phyloP scores from a whole-genome alignment of 2,888 invertebrate genomes.

The Lomographa bimaculata region DNA sequence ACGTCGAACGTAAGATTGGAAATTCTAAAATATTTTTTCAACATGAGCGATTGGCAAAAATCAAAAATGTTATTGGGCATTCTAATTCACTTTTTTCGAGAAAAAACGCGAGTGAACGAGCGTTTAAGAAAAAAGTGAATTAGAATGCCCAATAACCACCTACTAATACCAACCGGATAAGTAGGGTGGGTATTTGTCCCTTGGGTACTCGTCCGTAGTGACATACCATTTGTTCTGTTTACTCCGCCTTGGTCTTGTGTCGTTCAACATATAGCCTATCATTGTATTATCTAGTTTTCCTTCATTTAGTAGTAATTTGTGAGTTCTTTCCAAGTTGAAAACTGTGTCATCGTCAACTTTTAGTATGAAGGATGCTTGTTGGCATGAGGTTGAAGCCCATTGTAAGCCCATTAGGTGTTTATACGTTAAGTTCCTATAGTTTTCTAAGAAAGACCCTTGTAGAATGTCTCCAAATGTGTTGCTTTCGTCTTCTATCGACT shows the following conservation, averaged over 20 bases:
- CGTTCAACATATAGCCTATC: slow-evolving; percentile 87
- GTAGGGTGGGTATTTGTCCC: slow-evolving; percentile 87
- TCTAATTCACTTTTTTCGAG: too few species aligned
- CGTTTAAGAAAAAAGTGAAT: too few species aligned
- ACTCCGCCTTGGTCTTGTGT: slow-evolving; percentile 86
- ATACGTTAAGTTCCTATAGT: slow-evolving; percentile 91
- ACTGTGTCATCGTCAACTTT: slow-evolving; percentile 94
- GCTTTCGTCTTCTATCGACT: slow-evolving; percentile 85
- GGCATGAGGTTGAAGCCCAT: slow-evolving; percentile 88
- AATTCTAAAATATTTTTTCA: too few species aligned
- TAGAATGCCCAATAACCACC: too few species aligned
- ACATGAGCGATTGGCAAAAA: too few species aligned
- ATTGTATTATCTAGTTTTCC: slow-evolving; percentile 56
- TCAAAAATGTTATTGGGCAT: too few species aligned
- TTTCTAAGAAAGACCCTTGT: slow-evolving; percentile 90
- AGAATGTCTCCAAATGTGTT: slow-evolving; percentile 86
- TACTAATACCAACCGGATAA: slow-evolving; percentile 95
- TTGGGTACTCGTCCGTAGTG: slow-evolving; percentile 85
- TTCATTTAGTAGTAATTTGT: slow-evolving; percentile 42
- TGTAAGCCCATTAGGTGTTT: slow-evolving; percentile 92
- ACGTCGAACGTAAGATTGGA: too few species aligned
- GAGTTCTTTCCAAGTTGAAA: slow-evolving; percentile 85
- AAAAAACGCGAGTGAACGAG: too few species aligned
- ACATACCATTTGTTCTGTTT: slow-evolving; percentile 92
- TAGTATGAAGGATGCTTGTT: slow-evolving; percentile 84